phyloP scores from a whole-genome alignment of 2,888 invertebrate species.

The Dynastes tityus region DNA sequence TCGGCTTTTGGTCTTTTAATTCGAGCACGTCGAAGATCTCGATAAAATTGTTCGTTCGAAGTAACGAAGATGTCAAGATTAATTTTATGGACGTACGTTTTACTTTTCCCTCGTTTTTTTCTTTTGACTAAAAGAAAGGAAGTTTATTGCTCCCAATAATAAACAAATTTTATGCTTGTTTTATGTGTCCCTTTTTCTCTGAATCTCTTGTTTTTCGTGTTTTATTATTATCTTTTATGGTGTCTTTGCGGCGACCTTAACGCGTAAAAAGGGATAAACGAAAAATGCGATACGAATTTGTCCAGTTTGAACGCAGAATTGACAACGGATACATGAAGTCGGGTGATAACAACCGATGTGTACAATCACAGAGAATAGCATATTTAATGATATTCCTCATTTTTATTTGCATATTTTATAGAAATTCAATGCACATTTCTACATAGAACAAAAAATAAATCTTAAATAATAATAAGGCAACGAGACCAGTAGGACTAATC shows the following conservation, averaged over 20 bases:
- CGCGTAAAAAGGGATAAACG: background rate
- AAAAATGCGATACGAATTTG: background rate
- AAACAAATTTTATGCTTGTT: constrained; percentile 33
- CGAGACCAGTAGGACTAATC: no score
- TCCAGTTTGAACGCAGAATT: background rate
- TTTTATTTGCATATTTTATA: no score
- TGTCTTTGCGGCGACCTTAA: background rate
- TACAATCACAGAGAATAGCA: no score
- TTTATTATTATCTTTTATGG: constrained; percentile 16
- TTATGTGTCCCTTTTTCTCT: constrained; percentile 10
- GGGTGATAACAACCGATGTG: no score
- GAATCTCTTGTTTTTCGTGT: constrained; percentile 5
- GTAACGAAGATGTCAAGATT: constrained; percentile 52
- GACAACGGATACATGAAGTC: no score
- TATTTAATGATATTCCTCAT: no score
- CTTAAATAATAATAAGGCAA: no score
- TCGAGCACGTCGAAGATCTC: constrained; percentile 21
- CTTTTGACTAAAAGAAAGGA: constrained; percentile 4
- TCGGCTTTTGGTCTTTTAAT: constrained; percentile 43
- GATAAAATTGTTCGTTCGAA: constrained; percentile 46
- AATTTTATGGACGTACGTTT: constrained; percentile 39
- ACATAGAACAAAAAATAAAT: no score
- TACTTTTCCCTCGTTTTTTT: background rate
- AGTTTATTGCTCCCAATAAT: constrained; percentile 36
- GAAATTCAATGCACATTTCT: no score